Evolutionary conservation across 2,888 invertebrate genomes (phyloP).

Genomic region (Zaprionus bogoriensis): DNA sequence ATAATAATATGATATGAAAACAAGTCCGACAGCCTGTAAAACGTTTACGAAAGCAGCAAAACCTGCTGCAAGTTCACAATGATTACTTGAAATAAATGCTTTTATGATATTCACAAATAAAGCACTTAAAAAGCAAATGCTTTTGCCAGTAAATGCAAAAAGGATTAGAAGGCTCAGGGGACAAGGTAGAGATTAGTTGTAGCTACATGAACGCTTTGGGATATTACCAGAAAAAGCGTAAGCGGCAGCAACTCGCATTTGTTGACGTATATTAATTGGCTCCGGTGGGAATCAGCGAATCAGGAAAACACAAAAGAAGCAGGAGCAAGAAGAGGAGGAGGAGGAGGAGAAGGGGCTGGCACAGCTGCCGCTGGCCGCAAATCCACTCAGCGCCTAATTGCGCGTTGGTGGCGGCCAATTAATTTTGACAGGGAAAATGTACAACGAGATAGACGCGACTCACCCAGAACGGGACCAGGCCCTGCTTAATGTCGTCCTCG

Average conservation of each 20-base stretch:
- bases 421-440: slow-evolving; percentile 56
- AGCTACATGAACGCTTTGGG: not conserved
- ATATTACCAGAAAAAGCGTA: slow-evolving; percentile 2
- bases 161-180: no score
- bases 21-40: no score
- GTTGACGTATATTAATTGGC: slow-evolving; percentile 70
- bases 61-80: no score
- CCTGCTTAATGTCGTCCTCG: slow-evolving; percentile 90
- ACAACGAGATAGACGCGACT: slow-evolving; percentile 80
- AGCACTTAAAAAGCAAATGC: no score
- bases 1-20: no score
- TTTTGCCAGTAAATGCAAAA: no score
- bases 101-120: no score
- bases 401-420: slow-evolving; percentile 56
- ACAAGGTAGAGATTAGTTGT: not conserved
- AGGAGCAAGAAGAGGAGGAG: slow-evolving; percentile 4
- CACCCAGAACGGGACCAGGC: slow-evolving; percentile 96
- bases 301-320: not conserved
- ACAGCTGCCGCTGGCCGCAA: slow-evolving; percentile 39
- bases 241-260: not conserved
- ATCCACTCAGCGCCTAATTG: slow-evolving; percentile 55
- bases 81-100: no score
- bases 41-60: no score
- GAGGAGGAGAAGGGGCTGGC: no score
- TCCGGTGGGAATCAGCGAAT: slow-evolving; percentile 67